Conservation (phyloP, 2,888 invertebrate species). For the Ctena decussata region DNA sequence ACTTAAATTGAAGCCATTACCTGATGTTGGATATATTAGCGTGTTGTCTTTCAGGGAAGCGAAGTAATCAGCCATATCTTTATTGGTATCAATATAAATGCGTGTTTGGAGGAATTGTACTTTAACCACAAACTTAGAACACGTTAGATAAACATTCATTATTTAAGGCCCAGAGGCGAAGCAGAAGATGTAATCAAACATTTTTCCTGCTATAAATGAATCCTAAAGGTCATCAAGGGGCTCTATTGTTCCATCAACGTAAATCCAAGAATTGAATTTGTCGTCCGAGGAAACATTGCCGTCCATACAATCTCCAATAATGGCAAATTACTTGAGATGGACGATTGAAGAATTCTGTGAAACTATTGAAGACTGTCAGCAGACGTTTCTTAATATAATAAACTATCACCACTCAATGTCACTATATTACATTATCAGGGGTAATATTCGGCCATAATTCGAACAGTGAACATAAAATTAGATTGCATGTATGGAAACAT, state of each 20-base stretch:
- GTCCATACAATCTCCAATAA: not conserved
- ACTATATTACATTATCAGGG: not conserved
- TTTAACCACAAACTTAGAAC: not conserved
- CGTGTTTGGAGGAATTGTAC: not conserved
- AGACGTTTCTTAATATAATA: not conserved
- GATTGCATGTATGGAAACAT: not conserved
- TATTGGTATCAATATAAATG: not conserved
- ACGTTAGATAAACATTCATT: not conserved
- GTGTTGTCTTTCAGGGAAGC: not conserved
- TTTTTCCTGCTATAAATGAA: not conserved
- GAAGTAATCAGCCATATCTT: not conserved
- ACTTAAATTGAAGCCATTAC: not conserved
- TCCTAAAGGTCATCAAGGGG: not conserved
- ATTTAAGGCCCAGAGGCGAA: not conserved
- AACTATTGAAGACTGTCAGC: not conserved
- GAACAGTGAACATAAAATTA: not conserved
- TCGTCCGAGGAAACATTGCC: not conserved
- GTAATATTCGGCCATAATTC: not conserved
- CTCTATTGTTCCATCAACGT: not conserved
- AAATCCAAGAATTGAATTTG: not conserved
- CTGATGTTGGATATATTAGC: not conserved
- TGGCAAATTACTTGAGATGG: constrained; percentile 5
- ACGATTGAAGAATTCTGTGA: not conserved
- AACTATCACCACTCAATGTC: not conserved
- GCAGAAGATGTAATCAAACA: not conserved